Evolutionary conservation across 2,797 vertebrate species (phyloP).

Genomic region (Labroides dimidiatus): DNA sequence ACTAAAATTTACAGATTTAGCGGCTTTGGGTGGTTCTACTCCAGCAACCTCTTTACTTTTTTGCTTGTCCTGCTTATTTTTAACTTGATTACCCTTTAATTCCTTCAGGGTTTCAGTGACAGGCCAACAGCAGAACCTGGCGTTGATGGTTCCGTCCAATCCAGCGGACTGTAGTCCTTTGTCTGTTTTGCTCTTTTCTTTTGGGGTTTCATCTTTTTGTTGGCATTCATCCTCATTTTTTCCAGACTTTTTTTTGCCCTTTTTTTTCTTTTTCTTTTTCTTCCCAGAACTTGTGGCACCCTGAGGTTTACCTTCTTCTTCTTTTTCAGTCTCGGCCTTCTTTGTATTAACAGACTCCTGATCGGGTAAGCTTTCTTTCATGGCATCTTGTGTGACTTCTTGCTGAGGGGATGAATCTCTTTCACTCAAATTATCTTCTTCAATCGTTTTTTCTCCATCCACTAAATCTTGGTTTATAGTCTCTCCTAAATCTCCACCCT

Average conservation of each 20-base stretch:
- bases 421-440: conserved; percentile 7
- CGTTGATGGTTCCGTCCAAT: neutral
- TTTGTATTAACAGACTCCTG: conserved; percentile 39
- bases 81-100: conserved; percentile 11
- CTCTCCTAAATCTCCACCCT: conserved; percentile 17
- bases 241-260: conserved; percentile 73
- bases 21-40: neutral
- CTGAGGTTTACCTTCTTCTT: conserved; percentile 55
- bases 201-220: conserved; percentile 27
- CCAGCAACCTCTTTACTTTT: conserved; percentile 4
- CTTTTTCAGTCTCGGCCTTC: conserved; percentile 26
- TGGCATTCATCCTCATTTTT: conserved; percentile 44
- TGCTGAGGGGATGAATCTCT: conserved; percentile 25
- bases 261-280: conserved; percentile 82
- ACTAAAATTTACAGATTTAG: neutral
- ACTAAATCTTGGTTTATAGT: neutral
- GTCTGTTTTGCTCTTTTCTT: conserved; percentile 19
- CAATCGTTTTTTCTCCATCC: conserved; percentile 14
- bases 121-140: conserved; percentile 12
- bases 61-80: conserved; percentile 30
- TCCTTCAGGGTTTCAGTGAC: conserved; percentile 24
- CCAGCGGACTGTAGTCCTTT: neutral
- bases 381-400: neutral
- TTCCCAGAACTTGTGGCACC: conserved; percentile 61
- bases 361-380: neutral